Evolutionary conservation across 1,140 invertebrate species (phyloP).

Genomic region (Rhynchophorus ferrugineus): DNA sequence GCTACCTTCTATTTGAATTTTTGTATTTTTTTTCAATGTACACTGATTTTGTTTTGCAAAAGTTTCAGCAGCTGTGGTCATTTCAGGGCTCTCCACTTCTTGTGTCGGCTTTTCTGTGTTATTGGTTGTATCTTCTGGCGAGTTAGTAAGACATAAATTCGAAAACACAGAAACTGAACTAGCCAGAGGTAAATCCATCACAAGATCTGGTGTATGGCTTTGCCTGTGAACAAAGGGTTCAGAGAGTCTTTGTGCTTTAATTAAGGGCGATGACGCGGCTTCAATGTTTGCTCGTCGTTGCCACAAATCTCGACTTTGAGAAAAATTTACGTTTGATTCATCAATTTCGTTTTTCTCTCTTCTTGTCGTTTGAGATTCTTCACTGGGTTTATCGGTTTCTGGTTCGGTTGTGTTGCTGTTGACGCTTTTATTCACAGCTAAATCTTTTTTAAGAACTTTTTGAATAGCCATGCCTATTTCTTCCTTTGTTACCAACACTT

Average conservation of each 20-base stretch:
- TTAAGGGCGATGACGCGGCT: conserved; percentile 30
- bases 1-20: conserved; percentile 38
- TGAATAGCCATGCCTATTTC: background rate
- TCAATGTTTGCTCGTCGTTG: conserved; percentile 52
- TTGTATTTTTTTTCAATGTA: conserved; percentile 70
- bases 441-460: background rate
- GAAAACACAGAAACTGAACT: conserved; percentile 41
- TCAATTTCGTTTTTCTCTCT: conserved; percentile 28
- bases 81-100: conserved; percentile 56
- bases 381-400: conserved; percentile 1
- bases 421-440: background rate
- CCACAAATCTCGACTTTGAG: conserved; percentile 53
- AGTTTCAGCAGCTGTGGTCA: conserved; percentile 63
- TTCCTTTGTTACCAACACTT: background rate
- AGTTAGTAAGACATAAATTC: conserved; percentile 18
- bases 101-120: conserved; percentile 8
- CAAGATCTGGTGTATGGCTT: conserved; percentile 78
- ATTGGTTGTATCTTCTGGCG: conserved; percentile 26
- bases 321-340: conserved; percentile 36
- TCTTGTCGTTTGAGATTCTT: conserved; percentile 3
- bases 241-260: conserved; percentile 44
- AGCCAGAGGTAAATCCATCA: conserved; percentile 70
- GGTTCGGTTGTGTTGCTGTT: background rate
- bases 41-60: conserved; percentile 75
- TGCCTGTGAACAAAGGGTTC: conserved; percentile 44